Evolutionary conservation across 2,113 vertebrate species (phyloP).

Genomic region (Psittacula cyanocephala): DNA sequence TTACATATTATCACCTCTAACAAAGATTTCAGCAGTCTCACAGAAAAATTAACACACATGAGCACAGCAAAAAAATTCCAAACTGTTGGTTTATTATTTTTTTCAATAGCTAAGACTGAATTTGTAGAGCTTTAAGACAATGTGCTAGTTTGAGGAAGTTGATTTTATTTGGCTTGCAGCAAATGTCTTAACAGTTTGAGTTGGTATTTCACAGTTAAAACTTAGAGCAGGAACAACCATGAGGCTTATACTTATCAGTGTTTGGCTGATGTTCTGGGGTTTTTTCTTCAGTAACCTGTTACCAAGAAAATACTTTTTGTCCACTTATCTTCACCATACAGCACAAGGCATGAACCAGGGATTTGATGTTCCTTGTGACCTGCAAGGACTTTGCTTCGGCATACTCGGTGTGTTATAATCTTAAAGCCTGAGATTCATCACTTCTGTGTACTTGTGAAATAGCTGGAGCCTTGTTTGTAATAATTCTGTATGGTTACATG

Average conservation of each 20-base stretch:
- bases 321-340: neutral
- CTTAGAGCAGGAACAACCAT: neutral
- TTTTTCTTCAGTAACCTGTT: neutral
- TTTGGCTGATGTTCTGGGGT: neutral
- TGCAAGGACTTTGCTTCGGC: neutral
- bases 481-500: too few relatives aligned
- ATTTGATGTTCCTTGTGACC: neutral
- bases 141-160: neutral
- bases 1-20: neutral
- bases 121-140: neutral
- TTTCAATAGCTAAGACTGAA: neutral
- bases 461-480: neutral
- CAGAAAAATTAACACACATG: neutral
- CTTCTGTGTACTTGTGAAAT: neutral
- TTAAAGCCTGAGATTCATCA: neutral
- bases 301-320: neutral
- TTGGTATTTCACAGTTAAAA: neutral
- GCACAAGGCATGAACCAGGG: neutral
- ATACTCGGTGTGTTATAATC: neutral
- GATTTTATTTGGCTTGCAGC: neutral
- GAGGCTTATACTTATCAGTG: neutral
- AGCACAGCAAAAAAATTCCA: neutral
- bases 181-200: constrained; percentile 5
- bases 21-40: neutral
- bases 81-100: neutral